Conservation (phyloP, 1,140 invertebrate species). For the Helicoverpa zea region DNA sequence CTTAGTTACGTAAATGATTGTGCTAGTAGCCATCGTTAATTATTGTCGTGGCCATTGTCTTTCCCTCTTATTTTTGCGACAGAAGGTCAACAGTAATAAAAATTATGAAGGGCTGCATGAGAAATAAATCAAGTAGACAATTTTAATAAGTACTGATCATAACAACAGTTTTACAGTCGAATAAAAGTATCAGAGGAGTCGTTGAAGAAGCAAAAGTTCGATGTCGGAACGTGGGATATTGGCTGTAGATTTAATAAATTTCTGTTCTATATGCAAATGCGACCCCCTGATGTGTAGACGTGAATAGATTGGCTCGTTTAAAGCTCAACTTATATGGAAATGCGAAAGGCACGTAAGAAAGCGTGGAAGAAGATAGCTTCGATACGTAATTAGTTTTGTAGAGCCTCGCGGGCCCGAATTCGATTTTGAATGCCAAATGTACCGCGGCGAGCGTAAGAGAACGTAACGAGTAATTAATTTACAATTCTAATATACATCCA, state of each 20-base stretch:
- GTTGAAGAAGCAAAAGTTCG: conserved; percentile 83
- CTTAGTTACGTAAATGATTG: conserved; percentile 38
- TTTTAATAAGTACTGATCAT: conserved; percentile 13
- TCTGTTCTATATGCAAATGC: conserved; percentile 86
- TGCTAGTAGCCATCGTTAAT: conserved; percentile 41
- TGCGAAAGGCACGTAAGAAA: conserved; percentile 86
- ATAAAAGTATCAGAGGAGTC: conserved; percentile 78
- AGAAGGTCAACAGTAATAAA: background rate
- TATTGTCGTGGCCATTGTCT: conserved; percentile 28
- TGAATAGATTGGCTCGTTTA: conserved; percentile 87
- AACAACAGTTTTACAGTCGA: conserved; percentile 63
- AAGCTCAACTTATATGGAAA: conserved; percentile 86
- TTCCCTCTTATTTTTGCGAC: conserved; percentile 17
- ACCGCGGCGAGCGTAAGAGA: conserved; percentile 60
- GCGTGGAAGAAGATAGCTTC: conserved; percentile 82
- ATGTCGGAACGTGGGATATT: conserved; percentile 85
- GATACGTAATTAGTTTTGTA: conserved; percentile 86
- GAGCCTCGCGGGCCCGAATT: conserved; percentile 72
- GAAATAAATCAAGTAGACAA: conserved; percentile 34
- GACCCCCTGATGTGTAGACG: conserved; percentile 86
- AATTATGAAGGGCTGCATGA: conserved; percentile 7
- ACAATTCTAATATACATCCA: conserved; percentile 70
- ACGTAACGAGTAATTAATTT: conserved; percentile 73
- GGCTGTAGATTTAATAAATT: conserved; percentile 87
- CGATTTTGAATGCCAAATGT: conserved; percentile 74